Evolutionary conservation across 2,113 vertebrate genomes (phyloP).

Genomic region (Stegostoma tigrinum): DNA sequence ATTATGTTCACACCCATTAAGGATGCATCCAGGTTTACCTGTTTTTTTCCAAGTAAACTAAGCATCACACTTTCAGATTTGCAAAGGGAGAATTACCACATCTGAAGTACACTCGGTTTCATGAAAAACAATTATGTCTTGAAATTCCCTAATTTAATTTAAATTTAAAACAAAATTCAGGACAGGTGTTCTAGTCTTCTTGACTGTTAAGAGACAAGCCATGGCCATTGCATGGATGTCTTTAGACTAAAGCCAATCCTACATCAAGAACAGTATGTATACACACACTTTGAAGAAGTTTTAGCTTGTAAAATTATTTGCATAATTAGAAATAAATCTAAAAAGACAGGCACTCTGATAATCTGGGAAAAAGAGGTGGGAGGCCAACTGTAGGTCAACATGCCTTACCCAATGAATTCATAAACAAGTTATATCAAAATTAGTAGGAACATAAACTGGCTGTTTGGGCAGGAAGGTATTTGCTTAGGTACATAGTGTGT

Average conservation of each 20-base stretch:
- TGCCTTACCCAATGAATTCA: background rate
- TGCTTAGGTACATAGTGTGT: background rate
- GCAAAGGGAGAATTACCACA: background rate
- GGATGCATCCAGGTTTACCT: background rate
- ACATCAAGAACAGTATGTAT: background rate
- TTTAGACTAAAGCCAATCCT: background rate
- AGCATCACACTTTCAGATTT: background rate
- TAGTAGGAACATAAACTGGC: background rate
- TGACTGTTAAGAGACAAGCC: background rate
- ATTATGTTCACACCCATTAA: background rate
- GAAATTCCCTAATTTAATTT: background rate
- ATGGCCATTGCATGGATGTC: background rate
- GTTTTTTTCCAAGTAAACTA: background rate
- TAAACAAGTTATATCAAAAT: background rate
- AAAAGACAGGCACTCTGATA: background rate
- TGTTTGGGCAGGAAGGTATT: background rate
- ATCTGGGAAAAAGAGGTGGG: background rate
- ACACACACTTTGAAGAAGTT: background rate
- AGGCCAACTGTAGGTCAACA: background rate
- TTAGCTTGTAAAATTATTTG: background rate
- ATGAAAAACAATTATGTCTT: background rate
- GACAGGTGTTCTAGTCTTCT: too few relatives aligned
- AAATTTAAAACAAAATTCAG: background rate
- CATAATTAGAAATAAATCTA: background rate
- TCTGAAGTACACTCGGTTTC: background rate